Evolutionary conservation across 92 coral and sea anemone genomes (phyloP).

Genomic region (Isaurus tuberculatus): DNA sequence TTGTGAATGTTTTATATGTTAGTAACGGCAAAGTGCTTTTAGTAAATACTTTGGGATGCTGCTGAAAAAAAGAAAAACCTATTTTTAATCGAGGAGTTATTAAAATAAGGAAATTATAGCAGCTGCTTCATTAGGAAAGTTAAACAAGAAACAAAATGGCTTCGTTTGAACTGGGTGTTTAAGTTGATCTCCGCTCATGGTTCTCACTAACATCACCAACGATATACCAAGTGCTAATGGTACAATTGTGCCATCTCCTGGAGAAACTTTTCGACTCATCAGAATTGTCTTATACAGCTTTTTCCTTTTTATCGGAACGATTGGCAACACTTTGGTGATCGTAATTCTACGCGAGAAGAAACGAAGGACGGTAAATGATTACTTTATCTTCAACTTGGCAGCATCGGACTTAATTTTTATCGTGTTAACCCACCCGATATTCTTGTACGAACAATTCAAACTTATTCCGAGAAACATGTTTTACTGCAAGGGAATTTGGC

Average conservation of each 20-base stretch:
- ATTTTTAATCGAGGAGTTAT: too few species aligned
- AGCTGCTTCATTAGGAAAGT: too few species aligned
- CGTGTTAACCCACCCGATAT: slow-evolving; percentile 73
- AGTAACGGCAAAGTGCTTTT: too few species aligned
- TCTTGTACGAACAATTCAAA: slow-evolving; percentile 74
- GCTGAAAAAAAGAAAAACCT: too few species aligned
- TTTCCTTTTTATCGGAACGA: slow-evolving; percentile 71
- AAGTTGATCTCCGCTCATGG: not conserved
- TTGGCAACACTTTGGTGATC: slow-evolving; percentile 77
- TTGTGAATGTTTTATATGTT: too few species aligned
- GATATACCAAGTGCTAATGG: not conserved
- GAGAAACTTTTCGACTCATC: slow-evolving; percentile 23
- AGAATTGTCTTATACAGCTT: slow-evolving; percentile 70
- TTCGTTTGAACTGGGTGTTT: too few species aligned
- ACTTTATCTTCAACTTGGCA: slow-evolving; percentile 77
- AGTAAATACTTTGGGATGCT: too few species aligned
- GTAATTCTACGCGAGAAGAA: slow-evolving; percentile 66
- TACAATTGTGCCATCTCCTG: not conserved
- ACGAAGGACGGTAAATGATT: slow-evolving; percentile 76
- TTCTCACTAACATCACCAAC: not conserved
- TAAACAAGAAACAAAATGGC: too few species aligned
- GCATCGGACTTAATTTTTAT: slow-evolving; percentile 76
- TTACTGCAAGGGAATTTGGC: slow-evolving; percentile 86
- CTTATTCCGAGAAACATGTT: slow-evolving; percentile 61
- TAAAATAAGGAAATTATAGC: too few species aligned